phyloP scores from a whole-genome alignment of 2,113 vertebrate genomes.

The Sitta europaea region DNA sequence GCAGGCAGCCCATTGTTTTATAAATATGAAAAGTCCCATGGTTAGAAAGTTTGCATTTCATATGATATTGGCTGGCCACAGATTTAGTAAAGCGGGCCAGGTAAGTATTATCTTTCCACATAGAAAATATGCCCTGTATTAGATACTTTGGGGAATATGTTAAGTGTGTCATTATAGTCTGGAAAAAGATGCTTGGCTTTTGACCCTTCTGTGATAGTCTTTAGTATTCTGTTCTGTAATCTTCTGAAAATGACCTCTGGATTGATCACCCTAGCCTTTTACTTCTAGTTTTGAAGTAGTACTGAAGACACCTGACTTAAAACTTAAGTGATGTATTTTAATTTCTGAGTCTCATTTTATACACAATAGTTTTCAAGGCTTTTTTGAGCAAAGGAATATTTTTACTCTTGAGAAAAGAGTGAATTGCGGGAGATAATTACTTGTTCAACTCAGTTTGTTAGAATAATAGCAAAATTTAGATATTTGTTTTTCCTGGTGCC shows the following conservation, averaged over 20 bases:
- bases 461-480: not conserved
- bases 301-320: not conserved
- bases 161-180: not conserved
- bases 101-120: conserved; percentile 60
- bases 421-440: not conserved
- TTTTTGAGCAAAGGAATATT: not conserved
- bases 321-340: not conserved
- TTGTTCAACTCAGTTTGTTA: not conserved
- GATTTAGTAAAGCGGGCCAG: conserved; percentile 97
- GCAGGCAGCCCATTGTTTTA: conserved; percentile 95
- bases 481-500: not conserved
- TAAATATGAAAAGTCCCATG: conserved; percentile 97
- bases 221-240: not conserved
- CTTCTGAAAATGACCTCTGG: not conserved
- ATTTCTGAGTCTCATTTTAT: not conserved
- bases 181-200: not conserved
- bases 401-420: not conserved
- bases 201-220: not conserved
- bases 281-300: not conserved
- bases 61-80: conserved; percentile 96
- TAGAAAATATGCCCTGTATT: not conserved
- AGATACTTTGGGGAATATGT: not conserved
- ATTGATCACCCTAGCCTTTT: not conserved
- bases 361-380: not conserved
- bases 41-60: conserved; percentile 98